phyloP scores from a whole-genome alignment of 1,140 invertebrate genomes.

The Eufriesea mexicana region DNA sequence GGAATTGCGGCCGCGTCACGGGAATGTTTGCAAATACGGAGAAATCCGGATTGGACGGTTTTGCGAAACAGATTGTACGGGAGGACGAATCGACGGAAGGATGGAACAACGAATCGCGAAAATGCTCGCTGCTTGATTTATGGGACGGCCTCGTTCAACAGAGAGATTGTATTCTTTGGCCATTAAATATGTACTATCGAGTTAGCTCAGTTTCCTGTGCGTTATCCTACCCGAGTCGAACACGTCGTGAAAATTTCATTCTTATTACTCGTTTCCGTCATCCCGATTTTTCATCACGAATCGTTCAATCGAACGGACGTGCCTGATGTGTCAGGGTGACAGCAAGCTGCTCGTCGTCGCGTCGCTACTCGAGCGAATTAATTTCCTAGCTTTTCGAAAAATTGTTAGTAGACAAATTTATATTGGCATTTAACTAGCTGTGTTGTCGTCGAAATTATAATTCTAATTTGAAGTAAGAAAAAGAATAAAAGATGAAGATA shows the following conservation, averaged over 20 bases:
- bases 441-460: too few species aligned
- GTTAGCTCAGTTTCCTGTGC: not conserved
- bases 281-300: too few species aligned
- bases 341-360: too few species aligned
- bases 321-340: too few species aligned
- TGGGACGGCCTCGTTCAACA: slow-evolving; percentile 10
- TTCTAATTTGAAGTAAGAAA: too few species aligned
- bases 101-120: slow-evolving; percentile 21
- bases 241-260: not conserved
- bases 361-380: too few species aligned
- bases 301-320: too few species aligned
- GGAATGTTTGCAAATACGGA: slow-evolving; percentile 9
- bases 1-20: slow-evolving; percentile 4
- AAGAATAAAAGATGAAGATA: too few species aligned
- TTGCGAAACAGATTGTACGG: slow-evolving; percentile 17
- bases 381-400: too few species aligned
- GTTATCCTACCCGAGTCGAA: not conserved
- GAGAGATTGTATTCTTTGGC: slow-evolving; percentile 17
- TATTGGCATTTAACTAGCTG: too few species aligned
- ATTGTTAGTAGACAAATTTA: too few species aligned
- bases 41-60: slow-evolving; percentile 29
- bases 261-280: not conserved
- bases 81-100: not conserved
- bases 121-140: slow-evolving; percentile 24
- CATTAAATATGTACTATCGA: slow-evolving; percentile 6